Base-by-base conservation (phyloP, 2,797 vertebrate genomes). In the Myotis findleyi region DNA sequence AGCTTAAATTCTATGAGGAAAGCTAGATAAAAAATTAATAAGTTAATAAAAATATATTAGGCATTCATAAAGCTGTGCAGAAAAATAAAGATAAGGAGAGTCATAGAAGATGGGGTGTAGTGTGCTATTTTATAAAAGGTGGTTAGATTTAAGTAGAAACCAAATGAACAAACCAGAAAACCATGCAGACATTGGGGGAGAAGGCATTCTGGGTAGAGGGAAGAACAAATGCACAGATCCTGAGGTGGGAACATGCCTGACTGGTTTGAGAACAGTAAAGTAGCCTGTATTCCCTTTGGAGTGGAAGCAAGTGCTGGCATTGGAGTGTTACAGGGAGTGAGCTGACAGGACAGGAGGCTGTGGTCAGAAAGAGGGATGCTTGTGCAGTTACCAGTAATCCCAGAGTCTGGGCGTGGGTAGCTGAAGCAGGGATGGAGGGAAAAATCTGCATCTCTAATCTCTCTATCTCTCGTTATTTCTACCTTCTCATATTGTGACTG, bases 1-100 rank as follows among this genome's bases (percentile, higher is more conserved):
- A 88, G 69, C 49, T 51, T 75, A 81, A 2, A 27, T 92, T 73
- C 55, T 86, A 16, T 90, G 53, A 94, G 18, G 83, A 88, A 94
- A 76, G 53, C 33, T 6, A 62, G 44, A 79, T 76, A 77, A 92
- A 92, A 91, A 93, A 57, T 8, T 13, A 83, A 1, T 49, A 73
- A 73, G 17, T 73, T 91, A 77, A 62, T 80, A 33, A 86, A 83
- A 87, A 62, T 71, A 64, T 30, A 3, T 51, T 47, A 51, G 16
- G 6, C 62, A 87, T 30, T 82, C 62, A 38, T 76, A 76, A 68
- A 53, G 5, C 27, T 59, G 0, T 82, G 33, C 30, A 75, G 71
- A 75, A 77, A 90, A 90, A 59, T 77, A 33, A 93, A 51, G 47
- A n/a, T 87, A 82, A 90, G 53, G 47, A 80, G 53, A 68, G 55